Conservation (phyloP, 2,797 vertebrate species). For the Stomatorhinus walkeri region DNA sequence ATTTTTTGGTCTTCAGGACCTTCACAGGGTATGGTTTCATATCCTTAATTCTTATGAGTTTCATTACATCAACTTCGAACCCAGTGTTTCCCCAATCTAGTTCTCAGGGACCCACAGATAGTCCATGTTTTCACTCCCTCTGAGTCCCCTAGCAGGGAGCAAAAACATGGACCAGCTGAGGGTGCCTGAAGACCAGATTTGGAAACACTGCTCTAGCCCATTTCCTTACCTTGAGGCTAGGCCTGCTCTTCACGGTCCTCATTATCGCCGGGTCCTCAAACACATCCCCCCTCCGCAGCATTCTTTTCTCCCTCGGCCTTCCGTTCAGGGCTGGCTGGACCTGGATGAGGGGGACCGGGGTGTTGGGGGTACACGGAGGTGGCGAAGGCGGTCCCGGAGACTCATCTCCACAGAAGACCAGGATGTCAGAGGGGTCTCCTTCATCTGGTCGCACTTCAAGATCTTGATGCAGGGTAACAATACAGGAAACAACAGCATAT, state of each 20-base stretch:
- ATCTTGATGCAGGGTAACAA: conserved; percentile 2
- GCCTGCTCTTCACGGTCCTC: conserved; percentile 65
- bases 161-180: background rate
- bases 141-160: background rate
- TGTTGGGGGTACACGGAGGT: conserved; percentile 29
- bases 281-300: conserved; percentile 46
- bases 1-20: background rate
- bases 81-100: background rate
- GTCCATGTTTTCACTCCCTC: background rate
- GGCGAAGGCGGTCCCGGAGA: conserved; percentile 21
- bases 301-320: conserved; percentile 29
- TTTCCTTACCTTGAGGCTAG: conserved; percentile 62
- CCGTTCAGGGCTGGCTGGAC: conserved; percentile 21
- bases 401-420: conserved; percentile 43
- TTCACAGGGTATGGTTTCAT: background rate
- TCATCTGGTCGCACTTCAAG: conserved; percentile 43
- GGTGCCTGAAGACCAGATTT: background rate
- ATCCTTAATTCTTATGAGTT: background rate
- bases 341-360: conserved; percentile 21
- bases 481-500: background rate
- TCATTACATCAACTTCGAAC: background rate
- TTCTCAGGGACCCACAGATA: background rate
- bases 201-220: background rate
- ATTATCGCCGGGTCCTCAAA: conserved; percentile 81
- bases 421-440: conserved; percentile 28